Percentiles rank a stretch among this genome's conserved stretches.
These are phyloP conservation scores for Nettapus auritus DNA, from an alignment of 2,113 vertebrate genomes.

Conservation along the genomic window DNA sequence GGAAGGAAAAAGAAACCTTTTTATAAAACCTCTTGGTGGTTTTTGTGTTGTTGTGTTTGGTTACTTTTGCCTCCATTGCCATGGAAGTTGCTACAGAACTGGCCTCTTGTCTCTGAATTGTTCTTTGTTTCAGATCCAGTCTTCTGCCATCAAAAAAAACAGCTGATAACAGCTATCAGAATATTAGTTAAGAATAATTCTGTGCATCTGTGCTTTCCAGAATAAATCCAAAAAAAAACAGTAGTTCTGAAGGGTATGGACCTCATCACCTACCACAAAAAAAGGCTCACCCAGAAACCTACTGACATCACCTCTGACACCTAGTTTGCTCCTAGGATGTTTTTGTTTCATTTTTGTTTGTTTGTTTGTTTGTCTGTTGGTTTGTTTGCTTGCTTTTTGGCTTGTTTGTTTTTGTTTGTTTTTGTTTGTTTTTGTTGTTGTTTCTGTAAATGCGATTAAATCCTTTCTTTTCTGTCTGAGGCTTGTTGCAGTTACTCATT, in stretches of 20 bases:
- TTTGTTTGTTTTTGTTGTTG: background rate
- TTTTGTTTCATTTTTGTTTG: background rate
- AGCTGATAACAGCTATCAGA: background rate
- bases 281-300: background rate
- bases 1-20: background rate
- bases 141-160: background rate
- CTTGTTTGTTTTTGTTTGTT: too few species aligned
- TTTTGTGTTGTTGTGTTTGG: too few species aligned
- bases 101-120: background rate
- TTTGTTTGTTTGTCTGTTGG: too few species aligned
- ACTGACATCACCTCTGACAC: background rate
- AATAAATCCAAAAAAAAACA: background rate
- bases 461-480: background rate
- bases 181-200: background rate
- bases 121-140: background rate
- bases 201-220: background rate
- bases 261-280: background rate
- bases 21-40: background rate
- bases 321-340: background rate
- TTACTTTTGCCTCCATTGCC: background rate
- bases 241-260: background rate
- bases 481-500: background rate
- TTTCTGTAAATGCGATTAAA: background rate
- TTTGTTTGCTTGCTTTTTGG: too few species aligned
- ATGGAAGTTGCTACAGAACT: background rate